phyloP scores from a whole-genome alignment of 2,113 vertebrate genomes.

The Vombatus ursinus region DNA sequence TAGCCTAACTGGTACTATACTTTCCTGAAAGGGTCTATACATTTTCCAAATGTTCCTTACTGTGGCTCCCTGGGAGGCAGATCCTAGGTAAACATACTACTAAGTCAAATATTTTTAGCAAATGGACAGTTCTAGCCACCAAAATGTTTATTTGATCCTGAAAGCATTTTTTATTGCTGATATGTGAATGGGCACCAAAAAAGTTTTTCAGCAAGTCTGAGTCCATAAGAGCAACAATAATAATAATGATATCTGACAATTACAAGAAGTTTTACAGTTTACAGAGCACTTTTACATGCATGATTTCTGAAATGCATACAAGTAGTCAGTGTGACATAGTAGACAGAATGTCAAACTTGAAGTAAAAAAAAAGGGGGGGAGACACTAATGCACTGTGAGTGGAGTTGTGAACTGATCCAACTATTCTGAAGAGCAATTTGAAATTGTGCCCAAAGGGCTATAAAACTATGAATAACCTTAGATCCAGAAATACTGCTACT shows the following conservation, averaged over 20 bases:
- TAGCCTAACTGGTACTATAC: not conserved
- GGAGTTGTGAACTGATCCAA: no score
- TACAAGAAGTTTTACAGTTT: not conserved
- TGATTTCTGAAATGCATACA: not conserved
- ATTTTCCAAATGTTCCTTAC: not conserved
- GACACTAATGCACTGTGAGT: no score
- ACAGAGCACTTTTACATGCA: not conserved
- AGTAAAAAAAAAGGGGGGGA: not conserved
- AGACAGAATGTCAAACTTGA: not conserved
- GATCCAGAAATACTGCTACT: no score
- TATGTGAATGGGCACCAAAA: not conserved
- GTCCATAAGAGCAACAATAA: not conserved
- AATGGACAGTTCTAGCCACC: not conserved
- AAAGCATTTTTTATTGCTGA: not conserved
- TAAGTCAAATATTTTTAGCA: not conserved
- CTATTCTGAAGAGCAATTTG: no score
- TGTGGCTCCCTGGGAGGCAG: not conserved
- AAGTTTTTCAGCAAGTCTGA: not conserved
- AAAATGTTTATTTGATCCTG: slow-evolving; percentile 1
- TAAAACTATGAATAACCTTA: no score
- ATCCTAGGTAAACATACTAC: not conserved
- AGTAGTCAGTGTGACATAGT: not conserved
- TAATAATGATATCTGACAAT: not conserved
- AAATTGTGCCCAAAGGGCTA: no score
- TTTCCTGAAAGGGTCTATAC: not conserved